Percentiles rank a stretch among this genome's conserved stretches.
These are phyloP conservation scores for Blennius ocellaris DNA, from an alignment of 2,113 vertebrate species.

Conservation along the genomic window DNA sequence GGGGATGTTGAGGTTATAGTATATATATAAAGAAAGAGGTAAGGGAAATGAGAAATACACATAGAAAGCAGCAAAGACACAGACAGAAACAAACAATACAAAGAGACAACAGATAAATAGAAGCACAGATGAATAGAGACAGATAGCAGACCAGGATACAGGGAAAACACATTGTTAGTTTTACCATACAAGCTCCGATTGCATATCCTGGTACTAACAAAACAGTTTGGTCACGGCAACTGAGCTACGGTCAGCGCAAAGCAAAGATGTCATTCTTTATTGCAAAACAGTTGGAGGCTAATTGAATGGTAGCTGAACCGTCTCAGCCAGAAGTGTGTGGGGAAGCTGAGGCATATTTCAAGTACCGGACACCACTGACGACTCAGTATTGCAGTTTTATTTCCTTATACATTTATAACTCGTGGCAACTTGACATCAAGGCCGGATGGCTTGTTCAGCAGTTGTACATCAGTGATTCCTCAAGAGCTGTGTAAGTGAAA, in stretches of 20 bases:
- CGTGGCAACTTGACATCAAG: not conserved
- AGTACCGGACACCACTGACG: not conserved
- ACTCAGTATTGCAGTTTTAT: too few species aligned
- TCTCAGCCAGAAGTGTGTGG: not conserved
- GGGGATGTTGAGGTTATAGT: not conserved
- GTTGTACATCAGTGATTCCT: not conserved
- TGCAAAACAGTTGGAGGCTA: constrained; percentile 18
- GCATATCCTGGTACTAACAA: constrained; percentile 8
- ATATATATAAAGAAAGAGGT: not conserved
- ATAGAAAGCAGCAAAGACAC: constrained; percentile 16
- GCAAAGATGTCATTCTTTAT: constrained; percentile 15
- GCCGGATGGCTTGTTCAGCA: constrained; percentile 7
- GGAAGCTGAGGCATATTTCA: constrained; percentile 3
- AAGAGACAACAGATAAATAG: constrained; percentile 50
- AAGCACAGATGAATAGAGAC: constrained; percentile 49
- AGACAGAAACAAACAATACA: constrained; percentile 31
- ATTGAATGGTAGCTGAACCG: constrained; percentile 11
- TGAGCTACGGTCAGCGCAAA: not conserved
- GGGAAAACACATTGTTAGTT: constrained; percentile 15
- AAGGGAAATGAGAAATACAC: constrained; percentile 30
- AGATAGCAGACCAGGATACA: constrained; percentile 2
- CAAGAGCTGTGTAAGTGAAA: not conserved
- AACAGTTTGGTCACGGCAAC: not conserved
- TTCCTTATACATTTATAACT: constrained; percentile 24
- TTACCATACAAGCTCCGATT: constrained; percentile 25